Evolutionary conservation across 1,140 invertebrate genomes (phyloP), one percentile per base, ranked within the genome.

Genomic region (Orussus abietinus): DNA sequence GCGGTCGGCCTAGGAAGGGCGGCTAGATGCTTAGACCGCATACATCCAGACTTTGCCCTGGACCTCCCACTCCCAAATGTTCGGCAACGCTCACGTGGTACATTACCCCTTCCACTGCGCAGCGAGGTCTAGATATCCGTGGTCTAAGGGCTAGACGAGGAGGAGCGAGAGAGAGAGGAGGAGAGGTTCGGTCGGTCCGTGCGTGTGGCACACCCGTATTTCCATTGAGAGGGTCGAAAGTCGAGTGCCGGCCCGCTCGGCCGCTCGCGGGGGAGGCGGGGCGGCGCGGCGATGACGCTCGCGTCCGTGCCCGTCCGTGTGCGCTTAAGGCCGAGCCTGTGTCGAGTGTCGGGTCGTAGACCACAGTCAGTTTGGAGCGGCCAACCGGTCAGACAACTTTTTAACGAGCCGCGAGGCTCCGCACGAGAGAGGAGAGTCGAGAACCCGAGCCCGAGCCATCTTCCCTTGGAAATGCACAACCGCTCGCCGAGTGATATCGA

Each of bases 361-460:
- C 70, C 64, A 69, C 68, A 58, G 65, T 41, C 45, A 59, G 60
- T 56, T 64, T 50, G 48, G 53, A 66, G 53, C 66, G 61, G 56
- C 59, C 59, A 72, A 73, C 70, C 69, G 70, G 70, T 72, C 67
- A 62, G 48, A 61, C 70, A 72, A 72, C 69, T 73, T 70, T 72
- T 73, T 73, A 73, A 73, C 70, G 67, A 72, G 70, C 62, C 61
- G 58, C 51, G 59, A n/a, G n/a, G 56, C 62, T 64, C 56, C 62
- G 47, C 58, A 53, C 51, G 51, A 39, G 42, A 38, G 50, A 58
- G 56, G 52, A 61, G 59, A 61, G 45, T 48, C 49, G 50, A 47
- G 51, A 53, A 47, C 46, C 49, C 50, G 56, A 47, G 59, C 47
- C 50, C 59, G 53, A 64, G 60, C 61, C 57, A 64, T 62, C 61